Percentiles rank a stretch among this genome's conserved stretches.
These are phyloP conservation scores for Helicoverpa zea DNA, from an alignment of 1,140 invertebrate genomes.

Conservation along the genomic window DNA sequence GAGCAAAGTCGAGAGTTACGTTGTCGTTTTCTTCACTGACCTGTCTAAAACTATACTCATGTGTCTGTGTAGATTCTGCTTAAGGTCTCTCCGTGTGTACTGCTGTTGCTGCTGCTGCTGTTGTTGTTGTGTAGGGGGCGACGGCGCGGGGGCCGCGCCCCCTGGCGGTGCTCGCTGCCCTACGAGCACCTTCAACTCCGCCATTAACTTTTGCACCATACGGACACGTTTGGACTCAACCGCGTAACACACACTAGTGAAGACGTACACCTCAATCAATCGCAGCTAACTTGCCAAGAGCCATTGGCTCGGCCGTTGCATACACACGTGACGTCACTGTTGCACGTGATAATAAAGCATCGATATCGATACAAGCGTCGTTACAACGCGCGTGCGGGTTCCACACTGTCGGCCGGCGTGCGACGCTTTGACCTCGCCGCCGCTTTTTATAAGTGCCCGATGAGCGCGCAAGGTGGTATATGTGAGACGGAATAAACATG, in stretches of 20 bases:
- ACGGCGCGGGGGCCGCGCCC: conserved; percentile 61
- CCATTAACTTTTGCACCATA: conserved; percentile 85
- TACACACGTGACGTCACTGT: conserved; percentile 74
- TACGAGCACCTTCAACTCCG: conserved; percentile 84
- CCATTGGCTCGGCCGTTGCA: conserved; percentile 78
- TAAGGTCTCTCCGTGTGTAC: conserved; percentile 82
- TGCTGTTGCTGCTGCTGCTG: conserved; percentile 64
- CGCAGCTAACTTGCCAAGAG: conserved; percentile 75
- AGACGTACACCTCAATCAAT: conserved; percentile 72
- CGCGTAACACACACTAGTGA: conserved; percentile 74
- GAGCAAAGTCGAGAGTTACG: conserved; percentile 34
- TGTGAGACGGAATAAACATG: conserved; percentile 71
- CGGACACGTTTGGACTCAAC: conserved; percentile 75
- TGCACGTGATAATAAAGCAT: conserved; percentile 79
- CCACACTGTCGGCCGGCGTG: conserved; percentile 74
- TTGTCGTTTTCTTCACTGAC: conserved; percentile 67
- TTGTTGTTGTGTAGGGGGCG: conserved; percentile 56
- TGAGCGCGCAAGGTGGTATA: conserved; percentile 80
- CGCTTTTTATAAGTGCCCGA: conserved; percentile 84
- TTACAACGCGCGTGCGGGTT: conserved; percentile 75
- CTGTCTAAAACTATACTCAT: conserved; percentile 86
- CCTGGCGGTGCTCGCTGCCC: conserved; percentile 80
- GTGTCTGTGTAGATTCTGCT: conserved; percentile 83
- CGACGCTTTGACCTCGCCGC: conserved; percentile 78
- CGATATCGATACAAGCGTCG: conserved; percentile 76